These are phyloP conservation scores for Actinostola sp. DNA, from an alignment of 92 coral and sea anemone species.

Conservation along the genomic window DNA sequence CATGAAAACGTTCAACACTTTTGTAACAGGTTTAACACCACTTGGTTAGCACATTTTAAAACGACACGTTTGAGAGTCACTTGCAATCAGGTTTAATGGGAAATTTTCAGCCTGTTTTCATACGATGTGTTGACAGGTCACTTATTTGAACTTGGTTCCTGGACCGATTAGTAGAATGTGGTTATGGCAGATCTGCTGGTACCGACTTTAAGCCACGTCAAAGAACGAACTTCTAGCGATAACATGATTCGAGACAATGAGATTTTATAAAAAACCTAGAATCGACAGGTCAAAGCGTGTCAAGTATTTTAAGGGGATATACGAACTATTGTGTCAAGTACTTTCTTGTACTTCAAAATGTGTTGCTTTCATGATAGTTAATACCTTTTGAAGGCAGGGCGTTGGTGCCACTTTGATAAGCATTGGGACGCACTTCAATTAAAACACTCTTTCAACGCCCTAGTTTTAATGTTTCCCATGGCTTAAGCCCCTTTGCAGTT, in stretches of 20 bases:
- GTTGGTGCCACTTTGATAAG: too few species aligned
- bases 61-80: neutral
- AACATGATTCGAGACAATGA: neutral
- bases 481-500: neutral
- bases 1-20: neutral
- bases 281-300: neutral
- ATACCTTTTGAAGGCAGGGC: too few species aligned
- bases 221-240: neutral
- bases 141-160: too few species aligned
- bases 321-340: neutral
- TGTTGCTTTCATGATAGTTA: too few species aligned
- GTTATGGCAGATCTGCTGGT: neutral
- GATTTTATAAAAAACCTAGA: neutral
- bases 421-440: neutral
- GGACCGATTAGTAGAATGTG: neutral
- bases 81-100: neutral
- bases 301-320: neutral
- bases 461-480: neutral
- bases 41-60: neutral
- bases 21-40: neutral
- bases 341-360: too few species aligned
- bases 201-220: neutral
- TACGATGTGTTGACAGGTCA: neutral
- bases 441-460: neutral
- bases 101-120: neutral